Evolutionary conservation across 2,113 vertebrate species (phyloP), one percentile per base, ranked within the genome.

Genomic region (Notiomystis cincta): DNA sequence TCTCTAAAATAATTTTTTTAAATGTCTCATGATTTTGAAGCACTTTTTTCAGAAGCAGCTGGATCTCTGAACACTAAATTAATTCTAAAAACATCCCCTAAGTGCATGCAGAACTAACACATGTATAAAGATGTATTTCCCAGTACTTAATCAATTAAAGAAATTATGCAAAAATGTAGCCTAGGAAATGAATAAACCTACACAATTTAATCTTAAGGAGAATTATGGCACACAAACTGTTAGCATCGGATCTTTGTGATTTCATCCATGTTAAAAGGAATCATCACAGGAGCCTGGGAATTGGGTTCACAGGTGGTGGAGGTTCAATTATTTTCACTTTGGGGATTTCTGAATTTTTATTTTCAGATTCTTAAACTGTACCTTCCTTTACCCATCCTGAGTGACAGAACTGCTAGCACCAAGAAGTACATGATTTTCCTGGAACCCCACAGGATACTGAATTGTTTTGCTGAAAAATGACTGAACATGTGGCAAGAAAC

Each of bases 401-500:
- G 40, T 76, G 90, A 92, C 75, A 95, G 50, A 87, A 56, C 35
- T 81, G 87, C 78, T 62, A 25, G 78, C 15, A 82, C 82, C 56
- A 87, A 9, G 37, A 96, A 89, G 76, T 40, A 77, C 90, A 62
- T 58, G n/a, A 93, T 95, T 87, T 96, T 91, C 67, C 89, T 64
- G 1, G 6, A 93, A 56, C 33, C 81, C 47, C 91, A 85, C 0
- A 75, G 77, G 82, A 82, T 37, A 91, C 53, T 77, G 91, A 83
- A 93, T 50, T 67, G 38, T 95, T 91, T 82, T 6, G 0, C 82
- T 95, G 89, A 95, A 73, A 97, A 97, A 96, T 79, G 27, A 94
- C 78, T 83, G 87, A 93, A 93, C 53, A 84, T 81, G 87, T 90
- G 93, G 82, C 93, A 97, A 92, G 76, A 96, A 97, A 93, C 50